Base-by-base conservation (phyloP, 2,888 invertebrate genomes). In the Melipona bicolor region DNA sequence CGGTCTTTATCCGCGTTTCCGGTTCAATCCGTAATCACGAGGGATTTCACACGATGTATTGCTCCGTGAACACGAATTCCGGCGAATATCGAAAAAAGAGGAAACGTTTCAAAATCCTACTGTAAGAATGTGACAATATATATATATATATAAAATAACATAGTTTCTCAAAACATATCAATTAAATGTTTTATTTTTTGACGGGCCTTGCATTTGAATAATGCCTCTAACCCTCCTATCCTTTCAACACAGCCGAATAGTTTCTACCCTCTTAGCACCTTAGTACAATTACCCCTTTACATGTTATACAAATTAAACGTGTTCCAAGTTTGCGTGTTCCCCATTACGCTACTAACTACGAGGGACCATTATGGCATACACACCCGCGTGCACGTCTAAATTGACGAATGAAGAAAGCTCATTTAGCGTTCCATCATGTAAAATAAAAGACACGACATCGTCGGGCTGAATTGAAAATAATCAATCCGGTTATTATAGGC, bases 151-250 rank as follows among this genome's bases (percentile, higher is more conserved):
- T 43, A 85, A 73, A 85, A 87, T 67, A 65, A 79, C 76, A 74
- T 43, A 43, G 43, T 84, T 86, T 83, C 56, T 74, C 78, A 79
- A 88, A 83, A 85, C 68, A 88, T 62, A 79, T 84, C 69, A 79
- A 79, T 85, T 81, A 80, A 84, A 84, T 87, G 79, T 86, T 91
- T 91, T 88, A 84, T 90, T 90, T 88, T 87, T 72, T 80, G 62
- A 81, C 81, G 86, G 70, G 84, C 65, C 88, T 85, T 82, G 89
- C 88, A 90, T 84, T 87, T 36, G 49, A 69, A 85, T 64, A 85
- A 43, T 43, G 54, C 74, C 65, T 13, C 21, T 17, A 70, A 70
- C 84, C 79, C 62, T 52, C 50, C 61, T 72, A 71, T 77, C 77
- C 84, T 50, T 32, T 19, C n/a, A 62, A 80, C 73, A 80, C 73